Percentiles rank a stretch among this genome's conserved stretches.
Evolutionary conservation across 2,888 invertebrate genomes (phyloP).

Genomic region (Serrognathus titanus): DNA sequence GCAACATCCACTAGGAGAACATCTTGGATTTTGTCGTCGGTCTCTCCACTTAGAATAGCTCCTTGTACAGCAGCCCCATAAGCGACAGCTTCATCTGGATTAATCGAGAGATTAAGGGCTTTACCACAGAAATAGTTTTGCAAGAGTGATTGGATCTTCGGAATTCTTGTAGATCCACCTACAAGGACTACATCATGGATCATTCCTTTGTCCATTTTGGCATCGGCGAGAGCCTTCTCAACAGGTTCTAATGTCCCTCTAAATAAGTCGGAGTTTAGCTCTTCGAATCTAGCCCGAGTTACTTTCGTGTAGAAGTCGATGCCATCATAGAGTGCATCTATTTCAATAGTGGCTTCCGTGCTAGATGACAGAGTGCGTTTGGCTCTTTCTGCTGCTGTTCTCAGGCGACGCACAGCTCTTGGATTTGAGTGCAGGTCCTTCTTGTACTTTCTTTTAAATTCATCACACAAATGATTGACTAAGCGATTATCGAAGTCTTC

Average conservation of each 20-base stretch:
- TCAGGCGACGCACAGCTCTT: conserved; percentile 64
- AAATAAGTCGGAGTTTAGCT: conserved; percentile 69
- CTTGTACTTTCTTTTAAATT: conserved; percentile 68
- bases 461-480: conserved; percentile 65
- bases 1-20: conserved; percentile 67
- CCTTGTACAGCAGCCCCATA: conserved; percentile 46
- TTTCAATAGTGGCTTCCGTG: conserved; percentile 71
- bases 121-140: conserved; percentile 71
- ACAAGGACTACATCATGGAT: conserved; percentile 80
- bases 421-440: conserved; percentile 66
- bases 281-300: conserved; percentile 73
- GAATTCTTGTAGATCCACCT: conserved; percentile 78
- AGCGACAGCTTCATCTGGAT: conserved; percentile 46
- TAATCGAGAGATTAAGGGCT: conserved; percentile 41
- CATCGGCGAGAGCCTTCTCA: conserved; percentile 70
- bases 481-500: conserved; percentile 58
- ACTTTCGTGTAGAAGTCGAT: conserved; percentile 70
- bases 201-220: conserved; percentile 71
- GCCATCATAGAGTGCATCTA: conserved; percentile 73
- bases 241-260: conserved; percentile 68
- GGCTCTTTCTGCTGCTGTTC: conserved; percentile 75
- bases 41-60: conserved; percentile 44
- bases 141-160: conserved; percentile 71
- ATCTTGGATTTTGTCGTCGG: conserved; percentile 71
- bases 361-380: conserved; percentile 75